A percentile compares a stretch with the other conserved stretches of the same genome.
These are phyloP conservation scores for Aethina tumida DNA, from an alignment of 1,140 invertebrate genomes.

Conservation along the genomic window DNA sequence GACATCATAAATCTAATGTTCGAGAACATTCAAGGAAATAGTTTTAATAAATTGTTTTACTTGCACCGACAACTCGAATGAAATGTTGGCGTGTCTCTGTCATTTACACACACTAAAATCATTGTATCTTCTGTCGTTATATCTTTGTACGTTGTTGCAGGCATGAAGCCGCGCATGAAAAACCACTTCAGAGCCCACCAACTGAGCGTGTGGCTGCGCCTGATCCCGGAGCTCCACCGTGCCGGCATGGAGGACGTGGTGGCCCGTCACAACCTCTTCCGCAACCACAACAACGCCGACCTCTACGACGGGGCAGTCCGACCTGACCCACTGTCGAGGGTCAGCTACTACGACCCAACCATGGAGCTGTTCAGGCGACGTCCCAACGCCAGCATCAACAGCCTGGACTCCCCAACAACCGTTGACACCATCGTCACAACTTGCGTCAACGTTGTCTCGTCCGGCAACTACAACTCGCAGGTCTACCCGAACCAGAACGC, in stretches of 20 bases:
- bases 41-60: too few species aligned
- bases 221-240: slow-evolving; percentile 86
- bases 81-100: too few species aligned
- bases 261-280: slow-evolving; percentile 72
- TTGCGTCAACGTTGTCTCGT: slow-evolving; percentile 46
- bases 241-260: slow-evolving; percentile 81
- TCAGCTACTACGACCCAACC: slow-evolving; percentile 43
- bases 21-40: too few species aligned
- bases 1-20: too few species aligned
- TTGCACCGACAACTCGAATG: too few species aligned
- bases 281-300: slow-evolving; percentile 68
- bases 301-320: slow-evolving; percentile 73
- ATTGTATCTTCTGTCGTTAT: background rate
- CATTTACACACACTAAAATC: background rate
- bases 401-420: slow-evolving; percentile 44
- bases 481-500: slow-evolving; percentile 46
- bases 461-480: slow-evolving; percentile 44
- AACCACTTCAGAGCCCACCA: slow-evolving; percentile 92
- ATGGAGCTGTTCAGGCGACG: slow-evolving; percentile 47
- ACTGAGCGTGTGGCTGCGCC: slow-evolving; percentile 84
- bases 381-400: slow-evolving; percentile 39
- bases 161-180: slow-evolving; percentile 80
- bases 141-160: slow-evolving; percentile 42
- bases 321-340: slow-evolving; percentile 61
- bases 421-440: slow-evolving; percentile 47